phyloP scores from a whole-genome alignment of 2,888 invertebrate species.

The Drosophila pegasa region DNA sequence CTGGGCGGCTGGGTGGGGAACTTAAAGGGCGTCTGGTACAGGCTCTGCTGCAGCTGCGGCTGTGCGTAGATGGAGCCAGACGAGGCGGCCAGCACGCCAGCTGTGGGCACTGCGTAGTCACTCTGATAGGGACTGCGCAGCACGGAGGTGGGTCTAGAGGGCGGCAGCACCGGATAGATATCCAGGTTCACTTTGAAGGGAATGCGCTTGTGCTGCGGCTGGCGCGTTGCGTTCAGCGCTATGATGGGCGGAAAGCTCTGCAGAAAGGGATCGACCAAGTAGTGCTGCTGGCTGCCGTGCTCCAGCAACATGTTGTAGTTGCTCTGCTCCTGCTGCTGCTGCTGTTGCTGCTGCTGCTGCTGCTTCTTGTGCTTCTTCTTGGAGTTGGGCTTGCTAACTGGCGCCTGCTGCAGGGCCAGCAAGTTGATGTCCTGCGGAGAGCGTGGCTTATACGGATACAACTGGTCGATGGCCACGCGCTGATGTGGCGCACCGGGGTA shows the following conservation, averaged over 20 bases:
- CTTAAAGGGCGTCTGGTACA: conserved; percentile 70
- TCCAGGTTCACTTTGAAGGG: conserved; percentile 89
- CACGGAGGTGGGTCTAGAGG: conserved; percentile 73
- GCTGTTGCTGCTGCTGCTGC: conserved; percentile 63
- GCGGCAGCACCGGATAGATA: conserved; percentile 86
- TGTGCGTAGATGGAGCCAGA: conserved; percentile 29
- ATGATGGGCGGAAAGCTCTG: conserved; percentile 64
- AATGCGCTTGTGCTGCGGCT: conserved; percentile 82
- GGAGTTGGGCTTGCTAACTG: conserved; percentile 40
- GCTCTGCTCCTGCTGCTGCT: conserved; percentile 52
- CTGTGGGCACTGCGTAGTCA: conserved; percentile 65
- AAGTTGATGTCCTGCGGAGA: conserved; percentile 91
- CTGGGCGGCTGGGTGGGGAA: conserved; percentile 63
- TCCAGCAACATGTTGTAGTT: conserved; percentile 67
- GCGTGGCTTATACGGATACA: conserved; percentile 90
- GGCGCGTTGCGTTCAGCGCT: conserved; percentile 73
- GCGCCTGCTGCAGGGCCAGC: conserved; percentile 86
- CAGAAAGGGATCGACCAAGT: conserved; percentile 61
- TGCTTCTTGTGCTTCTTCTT: conserved; percentile 79
- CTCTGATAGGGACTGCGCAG: conserved; percentile 76
- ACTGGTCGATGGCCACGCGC: conserved; percentile 86
- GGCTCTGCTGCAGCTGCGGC: conserved; percentile 42
- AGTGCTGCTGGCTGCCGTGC: conserved; percentile 73
- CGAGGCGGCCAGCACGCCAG: conserved; percentile 4
- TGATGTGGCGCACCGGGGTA: conserved; percentile 67